phyloP scores from a whole-genome alignment of 2,797 vertebrate species.

The Falco columbarius region DNA sequence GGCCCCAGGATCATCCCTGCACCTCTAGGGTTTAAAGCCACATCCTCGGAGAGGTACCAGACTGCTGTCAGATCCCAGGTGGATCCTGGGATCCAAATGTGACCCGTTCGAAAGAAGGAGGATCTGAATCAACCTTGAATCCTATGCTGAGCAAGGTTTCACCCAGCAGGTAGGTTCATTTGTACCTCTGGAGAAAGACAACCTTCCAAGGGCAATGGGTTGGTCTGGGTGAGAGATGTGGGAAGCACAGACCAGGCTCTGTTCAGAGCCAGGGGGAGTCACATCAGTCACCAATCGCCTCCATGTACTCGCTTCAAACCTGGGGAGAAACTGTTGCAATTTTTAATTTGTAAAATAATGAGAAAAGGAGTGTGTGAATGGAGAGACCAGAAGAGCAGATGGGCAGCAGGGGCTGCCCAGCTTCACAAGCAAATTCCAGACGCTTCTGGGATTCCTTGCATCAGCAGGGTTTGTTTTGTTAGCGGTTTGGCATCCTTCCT shows the following conservation, averaged over 20 bases:
- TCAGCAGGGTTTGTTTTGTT: conserved; percentile 49
- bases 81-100: neutral
- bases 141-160: neutral
- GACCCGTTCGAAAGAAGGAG: neutral
- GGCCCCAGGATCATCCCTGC: neutral
- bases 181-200: neutral
- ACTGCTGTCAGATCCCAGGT: neutral
- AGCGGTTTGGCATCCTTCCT: conserved; percentile 34
- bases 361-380: neutral
- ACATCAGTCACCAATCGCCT: neutral
- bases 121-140: conserved; percentile 28
- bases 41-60: neutral
- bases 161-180: conserved; percentile 40
- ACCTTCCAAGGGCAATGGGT: neutral
- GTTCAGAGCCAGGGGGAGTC: neutral
- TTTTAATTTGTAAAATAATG: neutral
- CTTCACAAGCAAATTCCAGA: conserved; percentile 36
- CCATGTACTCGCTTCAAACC: rapidly evolving
- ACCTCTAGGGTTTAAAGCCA: rapidly evolving
- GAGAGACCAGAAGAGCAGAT: neutral
- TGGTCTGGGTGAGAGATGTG: neutral
- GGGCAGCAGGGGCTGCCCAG: conserved; percentile 31
- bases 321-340: neutral
- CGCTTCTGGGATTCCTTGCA: conserved; percentile 45
- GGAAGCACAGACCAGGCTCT: neutral